phyloP scores from a whole-genome alignment of 37 sponge, comb jelly and placozoan genomes.

The Beroe forskalii region DNA sequence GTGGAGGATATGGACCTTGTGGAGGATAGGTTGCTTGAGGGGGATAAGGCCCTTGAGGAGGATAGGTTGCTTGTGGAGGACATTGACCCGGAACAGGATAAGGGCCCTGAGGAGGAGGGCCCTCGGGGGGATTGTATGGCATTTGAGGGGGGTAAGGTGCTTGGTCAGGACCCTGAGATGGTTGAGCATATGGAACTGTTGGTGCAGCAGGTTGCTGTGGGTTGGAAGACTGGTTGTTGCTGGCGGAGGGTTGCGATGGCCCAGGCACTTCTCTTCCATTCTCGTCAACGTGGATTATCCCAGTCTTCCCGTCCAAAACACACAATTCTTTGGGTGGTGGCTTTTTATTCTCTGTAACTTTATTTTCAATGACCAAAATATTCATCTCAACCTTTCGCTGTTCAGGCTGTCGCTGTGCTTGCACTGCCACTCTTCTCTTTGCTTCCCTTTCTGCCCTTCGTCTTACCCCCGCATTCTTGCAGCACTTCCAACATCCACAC shows the following conservation, averaged over 20 bases:
- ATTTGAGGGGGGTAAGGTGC: neutral
- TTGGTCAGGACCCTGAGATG: too few relatives aligned
- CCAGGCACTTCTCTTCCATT: neutral
- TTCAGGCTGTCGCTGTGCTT: neutral
- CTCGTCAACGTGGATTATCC: neutral
- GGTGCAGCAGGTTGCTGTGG: too few relatives aligned
- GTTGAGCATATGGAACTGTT: too few relatives aligned
- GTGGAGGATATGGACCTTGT: neutral
- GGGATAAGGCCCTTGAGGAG: slow-evolving; percentile 29
- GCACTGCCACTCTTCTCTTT: neutral
- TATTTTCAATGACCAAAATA: neutral
- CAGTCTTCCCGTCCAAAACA: neutral
- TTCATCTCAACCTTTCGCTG: neutral
- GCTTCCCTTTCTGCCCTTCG: neutral
- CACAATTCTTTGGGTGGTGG: neutral
- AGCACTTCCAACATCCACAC: neutral
- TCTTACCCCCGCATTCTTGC: neutral
- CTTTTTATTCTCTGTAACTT: neutral
- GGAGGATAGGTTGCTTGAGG: slow-evolving; percentile 35
- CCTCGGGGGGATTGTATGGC: neutral
- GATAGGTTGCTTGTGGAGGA: neutral
- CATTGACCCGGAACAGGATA: neutral
- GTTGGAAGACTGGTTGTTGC: too few relatives aligned
- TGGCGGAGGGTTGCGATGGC: neutral
- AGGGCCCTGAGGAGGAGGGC: slow-evolving; percentile 8